These are phyloP conservation scores for Typhlichthys subterraneus DNA, from an alignment of 2,797 vertebrate genomes.

Conservation along the genomic window DNA sequence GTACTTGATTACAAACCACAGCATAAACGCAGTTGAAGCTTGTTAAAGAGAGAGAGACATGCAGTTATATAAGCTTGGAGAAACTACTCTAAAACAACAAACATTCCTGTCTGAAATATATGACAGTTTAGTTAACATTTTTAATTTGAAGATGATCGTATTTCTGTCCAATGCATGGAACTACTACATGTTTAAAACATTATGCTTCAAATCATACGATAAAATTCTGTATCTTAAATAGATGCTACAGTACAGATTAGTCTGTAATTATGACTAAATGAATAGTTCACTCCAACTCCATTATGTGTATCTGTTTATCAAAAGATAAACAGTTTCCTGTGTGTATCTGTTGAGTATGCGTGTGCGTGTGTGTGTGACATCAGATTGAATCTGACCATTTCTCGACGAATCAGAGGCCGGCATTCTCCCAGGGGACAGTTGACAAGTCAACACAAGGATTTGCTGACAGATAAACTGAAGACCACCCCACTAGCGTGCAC, in stretches of 20 bases:
- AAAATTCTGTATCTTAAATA: no score
- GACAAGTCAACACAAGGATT: constrained; percentile 37
- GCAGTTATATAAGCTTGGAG: constrained; percentile 18
- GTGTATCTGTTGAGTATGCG: background rate
- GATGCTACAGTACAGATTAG: no score
- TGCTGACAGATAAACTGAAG: constrained; percentile 39
- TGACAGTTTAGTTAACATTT: no score
- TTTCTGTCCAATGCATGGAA: no score
- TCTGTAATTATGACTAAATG: no score
- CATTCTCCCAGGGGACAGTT: constrained; percentile 36
- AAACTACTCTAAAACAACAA: background rate
- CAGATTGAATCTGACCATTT: constrained; percentile 65
- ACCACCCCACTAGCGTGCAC: constrained; percentile 37
- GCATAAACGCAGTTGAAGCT: constrained; percentile 12
- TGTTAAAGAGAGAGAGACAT: constrained; percentile 4
- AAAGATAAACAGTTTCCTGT: no score
- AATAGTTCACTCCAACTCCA: no score
- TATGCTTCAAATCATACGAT: no score
- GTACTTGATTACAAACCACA: constrained; percentile 36
- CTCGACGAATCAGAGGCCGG: constrained; percentile 44
- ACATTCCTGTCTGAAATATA: background rate
- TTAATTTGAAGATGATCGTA: no score
- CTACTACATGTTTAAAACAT: no score
- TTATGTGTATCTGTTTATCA: no score
- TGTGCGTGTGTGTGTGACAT: constrained; percentile 13